Conservation (phyloP, 2,113 vertebrate genomes). For the Rhinoderma darwinii region DNA sequence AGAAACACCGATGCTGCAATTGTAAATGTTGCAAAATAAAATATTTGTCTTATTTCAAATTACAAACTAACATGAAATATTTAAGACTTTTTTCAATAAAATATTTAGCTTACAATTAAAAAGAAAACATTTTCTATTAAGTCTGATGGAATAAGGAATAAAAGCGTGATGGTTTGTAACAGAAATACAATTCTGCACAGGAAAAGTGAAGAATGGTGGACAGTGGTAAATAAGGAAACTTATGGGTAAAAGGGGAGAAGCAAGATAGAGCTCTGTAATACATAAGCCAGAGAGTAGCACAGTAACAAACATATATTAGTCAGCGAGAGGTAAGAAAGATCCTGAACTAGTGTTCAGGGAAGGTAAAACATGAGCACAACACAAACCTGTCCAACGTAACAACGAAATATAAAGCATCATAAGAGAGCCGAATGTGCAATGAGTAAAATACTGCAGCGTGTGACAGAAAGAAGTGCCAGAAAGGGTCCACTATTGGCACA, state of each 20-base stretch:
- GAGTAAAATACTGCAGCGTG: constrained; percentile 24
- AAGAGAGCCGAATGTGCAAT: constrained; percentile 58
- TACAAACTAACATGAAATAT: no score
- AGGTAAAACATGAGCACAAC: background rate
- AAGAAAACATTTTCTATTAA: no score
- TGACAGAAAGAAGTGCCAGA: constrained; percentile 64
- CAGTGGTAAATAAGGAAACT: background rate
- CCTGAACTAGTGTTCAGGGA: background rate
- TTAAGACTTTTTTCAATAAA: no score
- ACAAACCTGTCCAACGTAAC: background rate
- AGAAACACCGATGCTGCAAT: no score
- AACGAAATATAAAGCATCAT: no score
- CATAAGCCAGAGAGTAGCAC: background rate
- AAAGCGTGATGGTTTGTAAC: background rate
- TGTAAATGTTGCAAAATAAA: no score
- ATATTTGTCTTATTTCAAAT: no score
- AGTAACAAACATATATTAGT: background rate
- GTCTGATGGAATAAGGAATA: background rate
- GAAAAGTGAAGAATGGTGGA: background rate
- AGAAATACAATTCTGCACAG: background rate
- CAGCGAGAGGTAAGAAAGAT: background rate
- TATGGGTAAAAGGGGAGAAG: background rate
- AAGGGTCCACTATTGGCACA: constrained; percentile 71
- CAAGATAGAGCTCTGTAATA: background rate
- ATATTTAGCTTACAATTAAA: no score